Base-by-base conservation (phyloP, 2,797 vertebrate species). In the Gallirallus australis region DNA sequence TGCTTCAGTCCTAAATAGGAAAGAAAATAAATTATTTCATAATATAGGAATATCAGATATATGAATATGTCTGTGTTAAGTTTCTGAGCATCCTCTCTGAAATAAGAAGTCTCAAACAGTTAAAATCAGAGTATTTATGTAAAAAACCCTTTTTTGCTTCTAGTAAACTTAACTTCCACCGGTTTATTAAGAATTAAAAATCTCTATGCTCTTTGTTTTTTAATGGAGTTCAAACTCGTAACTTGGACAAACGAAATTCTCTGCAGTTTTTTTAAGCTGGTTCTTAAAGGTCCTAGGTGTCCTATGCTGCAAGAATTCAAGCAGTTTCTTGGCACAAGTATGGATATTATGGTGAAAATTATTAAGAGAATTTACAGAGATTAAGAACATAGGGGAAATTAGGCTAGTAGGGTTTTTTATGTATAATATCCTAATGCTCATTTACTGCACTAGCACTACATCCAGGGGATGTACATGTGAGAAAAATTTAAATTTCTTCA, bases 401-500 rank as follows among this genome's bases (percentile, higher is more conserved):
- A 85, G 12, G 21, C 6, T 56, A 54, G 42, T 19, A 18, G 18
- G 42, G 25, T 12, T 73, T 76, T 86, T 72, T 54, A 77, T 79
- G 19, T 45, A 60, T 9, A 45, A 9, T 65, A 75, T 64, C 68
- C 31, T 89, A 56, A 60, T 82, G 75, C 45, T 68, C 19, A 54
- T 18, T 87, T 82, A 68, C 66, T 91, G 48, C 31, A 31, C 8
- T 64, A 14, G 2, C 10, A 80, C 17, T 94, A 45, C 12, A 50
- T 61, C 15, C 53, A 73, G 42, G 14, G 33, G 7, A 65, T 69
- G 25, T 1, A 60, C 11, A 39, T 30, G 16, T 82, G 33, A 87
- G 64, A 86, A 87, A 93, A 85, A 85, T 71, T 53, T 85, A 45
- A 40, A 50, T 57, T 92, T 89, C 60, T 84, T 72, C 65, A 82